Conservation (phyloP, 30 jellyfish, hydroid and myxozoan genomes). For the Euphysa ruthae region DNA sequence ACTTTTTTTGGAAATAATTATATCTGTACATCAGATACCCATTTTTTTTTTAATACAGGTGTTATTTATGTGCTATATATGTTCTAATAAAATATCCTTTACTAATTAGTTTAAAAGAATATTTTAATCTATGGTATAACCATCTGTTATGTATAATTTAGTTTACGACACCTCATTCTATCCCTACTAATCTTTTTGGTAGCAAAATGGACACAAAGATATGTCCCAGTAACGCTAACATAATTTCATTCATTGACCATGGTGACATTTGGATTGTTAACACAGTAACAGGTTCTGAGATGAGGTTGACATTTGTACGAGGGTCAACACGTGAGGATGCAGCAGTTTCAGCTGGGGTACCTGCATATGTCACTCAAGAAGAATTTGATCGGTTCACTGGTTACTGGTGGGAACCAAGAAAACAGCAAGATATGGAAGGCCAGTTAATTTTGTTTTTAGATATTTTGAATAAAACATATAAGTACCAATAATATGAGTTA, state of each 20-base stretch:
- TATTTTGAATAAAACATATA: too few relatives aligned
- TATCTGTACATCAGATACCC: too few relatives aligned
- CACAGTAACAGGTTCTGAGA: constrained; percentile 47
- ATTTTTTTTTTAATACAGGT: too few relatives aligned
- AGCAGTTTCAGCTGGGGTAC: constrained; percentile 78
- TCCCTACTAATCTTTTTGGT: constrained; percentile 52
- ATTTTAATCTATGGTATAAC: too few relatives aligned
- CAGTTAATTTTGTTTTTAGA: neutral
- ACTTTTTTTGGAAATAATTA: too few relatives aligned
- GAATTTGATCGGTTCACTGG: constrained; percentile 89
- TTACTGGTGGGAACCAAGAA: constrained; percentile 84
- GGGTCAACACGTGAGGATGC: constrained; percentile 55
- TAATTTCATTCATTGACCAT: constrained; percentile 50
- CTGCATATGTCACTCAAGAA: constrained; percentile 78
- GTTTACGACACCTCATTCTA: constrained; percentile 40
- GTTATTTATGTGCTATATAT: too few relatives aligned
- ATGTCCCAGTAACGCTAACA: constrained; percentile 63
- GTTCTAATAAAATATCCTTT: too few relatives aligned
- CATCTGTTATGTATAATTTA: too few relatives aligned
- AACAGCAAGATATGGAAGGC: constrained; percentile 41
- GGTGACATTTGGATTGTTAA: constrained; percentile 80
- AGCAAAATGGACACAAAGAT: constrained; percentile 81
- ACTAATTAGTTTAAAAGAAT: too few relatives aligned
- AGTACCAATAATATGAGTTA: too few relatives aligned
- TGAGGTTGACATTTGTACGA: constrained; percentile 69